Evolutionary conservation across 2,113 vertebrate genomes (phyloP).

Genomic region (Myrmecophaga tridactyla): DNA sequence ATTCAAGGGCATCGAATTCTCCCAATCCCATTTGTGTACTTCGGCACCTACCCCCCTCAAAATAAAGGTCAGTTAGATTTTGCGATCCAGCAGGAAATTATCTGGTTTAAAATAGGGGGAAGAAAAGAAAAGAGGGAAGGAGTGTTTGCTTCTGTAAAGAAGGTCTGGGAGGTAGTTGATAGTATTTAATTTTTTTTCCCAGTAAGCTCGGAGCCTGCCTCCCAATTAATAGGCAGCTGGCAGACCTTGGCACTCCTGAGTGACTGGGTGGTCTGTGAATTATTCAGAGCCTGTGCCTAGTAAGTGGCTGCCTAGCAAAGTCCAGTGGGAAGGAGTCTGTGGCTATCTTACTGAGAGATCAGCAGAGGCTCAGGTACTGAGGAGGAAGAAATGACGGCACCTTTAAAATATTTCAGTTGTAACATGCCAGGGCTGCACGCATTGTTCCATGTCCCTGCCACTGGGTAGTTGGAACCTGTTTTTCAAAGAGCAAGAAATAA

Average conservation of each 20-base stretch:
- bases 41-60: background rate
- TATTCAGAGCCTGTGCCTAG: constrained; percentile 59
- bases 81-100: background rate
- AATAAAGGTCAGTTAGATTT: background rate
- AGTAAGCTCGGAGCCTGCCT: background rate
- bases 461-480: background rate
- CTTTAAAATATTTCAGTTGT: constrained; percentile 23
- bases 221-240: constrained; percentile 58
- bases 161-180: background rate
- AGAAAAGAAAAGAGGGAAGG: background rate
- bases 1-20: background rate
- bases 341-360: constrained; percentile 47
- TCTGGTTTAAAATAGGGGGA: background rate
- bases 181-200: background rate
- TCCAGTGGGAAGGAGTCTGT: constrained; percentile 44
- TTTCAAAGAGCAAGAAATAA: constrained; percentile 4
- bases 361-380: constrained; percentile 32
- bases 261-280: constrained; percentile 50
- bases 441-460: background rate
- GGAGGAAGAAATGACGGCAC: constrained; percentile 48
- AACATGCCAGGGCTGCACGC: background rate
- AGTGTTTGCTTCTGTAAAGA: background rate
- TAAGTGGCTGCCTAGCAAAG: constrained; percentile 34
- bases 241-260: background rate
- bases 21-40: background rate